Conservation (phyloP, 2,888 invertebrate species). For the Trachelus stipa region DNA sequence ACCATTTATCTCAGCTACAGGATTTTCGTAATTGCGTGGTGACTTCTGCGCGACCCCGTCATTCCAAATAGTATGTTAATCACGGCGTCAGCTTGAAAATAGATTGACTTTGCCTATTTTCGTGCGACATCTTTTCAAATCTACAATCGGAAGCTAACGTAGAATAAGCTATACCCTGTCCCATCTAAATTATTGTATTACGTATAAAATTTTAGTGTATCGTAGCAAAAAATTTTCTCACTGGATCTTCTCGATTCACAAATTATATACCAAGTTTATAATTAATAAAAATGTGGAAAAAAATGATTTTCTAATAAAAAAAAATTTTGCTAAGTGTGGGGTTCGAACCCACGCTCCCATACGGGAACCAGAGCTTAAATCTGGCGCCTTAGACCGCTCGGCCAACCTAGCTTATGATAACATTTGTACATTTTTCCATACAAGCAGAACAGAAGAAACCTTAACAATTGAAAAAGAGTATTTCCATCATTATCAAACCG, state of each 20-base stretch:
- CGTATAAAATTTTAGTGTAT: neutral
- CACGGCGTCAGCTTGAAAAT: neutral
- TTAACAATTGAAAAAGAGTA: neutral
- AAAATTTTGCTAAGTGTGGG: conserved; percentile 73
- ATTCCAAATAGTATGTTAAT: neutral
- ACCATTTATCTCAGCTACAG: conserved; percentile 35
- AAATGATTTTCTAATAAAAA: conserved; percentile 29
- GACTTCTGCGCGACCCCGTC: neutral
- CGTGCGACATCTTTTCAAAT: neutral
- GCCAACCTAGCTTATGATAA: conserved; percentile 71
- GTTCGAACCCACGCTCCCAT: conserved; percentile 78
- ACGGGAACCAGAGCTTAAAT: conserved; percentile 77
- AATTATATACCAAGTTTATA: neutral
- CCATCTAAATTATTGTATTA: neutral
- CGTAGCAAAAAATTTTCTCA: neutral
- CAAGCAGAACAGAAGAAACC: neutral
- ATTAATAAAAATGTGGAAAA: neutral
- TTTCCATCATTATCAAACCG: neutral
- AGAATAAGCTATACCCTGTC: neutral
- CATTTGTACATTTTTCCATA: neutral
- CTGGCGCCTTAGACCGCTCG: conserved; percentile 79
- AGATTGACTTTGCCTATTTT: conserved; percentile 1
- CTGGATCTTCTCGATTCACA: too few species aligned
- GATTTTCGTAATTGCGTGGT: conserved; percentile 10
- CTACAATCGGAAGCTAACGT: neutral